Percentiles rank a stretch among this genome's conserved stretches.
phyloP scores from a whole-genome alignment of 2,113 vertebrate species.

The Numida meleagris region DNA sequence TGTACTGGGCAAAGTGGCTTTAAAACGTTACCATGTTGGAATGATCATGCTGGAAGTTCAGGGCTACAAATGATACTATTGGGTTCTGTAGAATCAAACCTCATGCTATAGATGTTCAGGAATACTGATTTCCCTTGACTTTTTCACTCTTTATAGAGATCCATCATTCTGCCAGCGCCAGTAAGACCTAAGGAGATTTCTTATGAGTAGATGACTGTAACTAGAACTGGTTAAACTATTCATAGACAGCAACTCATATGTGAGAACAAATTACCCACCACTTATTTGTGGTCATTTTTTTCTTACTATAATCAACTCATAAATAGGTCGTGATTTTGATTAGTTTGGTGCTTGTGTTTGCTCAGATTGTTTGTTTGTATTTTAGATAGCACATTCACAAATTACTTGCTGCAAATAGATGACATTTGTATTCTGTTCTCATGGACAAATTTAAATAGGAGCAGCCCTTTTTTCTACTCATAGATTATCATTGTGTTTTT shows the following conservation, averaged over 20 bases:
- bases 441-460: not conserved
- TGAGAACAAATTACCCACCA: constrained; percentile 11
- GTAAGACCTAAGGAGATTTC: constrained; percentile 3
- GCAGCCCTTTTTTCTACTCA: not conserved
- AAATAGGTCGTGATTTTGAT: constrained; percentile 32
- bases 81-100: not conserved
- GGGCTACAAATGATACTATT: not conserved
- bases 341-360: constrained; percentile 19
- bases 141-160: not conserved
- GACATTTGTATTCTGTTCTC: not conserved
- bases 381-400: not conserved
- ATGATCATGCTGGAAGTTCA: not conserved
- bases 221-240: constrained; percentile 37
- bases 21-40: not conserved
- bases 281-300: constrained; percentile 33
- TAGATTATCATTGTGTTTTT: constrained; percentile 6
- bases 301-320: constrained; percentile 7
- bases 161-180: constrained; percentile 8
- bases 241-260: constrained; percentile 1
- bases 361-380: not conserved
- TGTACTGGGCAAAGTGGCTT: not conserved
- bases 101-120: not conserved
- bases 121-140: constrained; percentile 29
- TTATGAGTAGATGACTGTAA: constrained; percentile 2
- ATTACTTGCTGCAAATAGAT: not conserved